phyloP scores from a whole-genome alignment of 2,113 vertebrate genomes.

The Diphyllodes magnificus region DNA sequence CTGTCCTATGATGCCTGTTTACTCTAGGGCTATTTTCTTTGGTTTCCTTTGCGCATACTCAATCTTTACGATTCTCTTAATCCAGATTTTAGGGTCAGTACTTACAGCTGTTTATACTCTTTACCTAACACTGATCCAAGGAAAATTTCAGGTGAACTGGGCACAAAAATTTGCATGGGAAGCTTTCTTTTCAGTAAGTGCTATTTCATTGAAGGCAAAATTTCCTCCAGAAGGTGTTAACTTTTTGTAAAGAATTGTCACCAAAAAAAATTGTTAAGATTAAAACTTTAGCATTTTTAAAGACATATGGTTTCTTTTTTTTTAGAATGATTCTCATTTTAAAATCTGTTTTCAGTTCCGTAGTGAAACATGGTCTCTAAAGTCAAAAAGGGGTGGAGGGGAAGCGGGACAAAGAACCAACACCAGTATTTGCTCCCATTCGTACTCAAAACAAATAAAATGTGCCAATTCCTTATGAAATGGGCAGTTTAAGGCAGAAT shows the following conservation, averaged over 20 bases:
- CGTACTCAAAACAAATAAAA: not conserved
- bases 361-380: not conserved
- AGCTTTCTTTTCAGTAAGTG: not conserved
- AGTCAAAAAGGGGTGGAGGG: not conserved
- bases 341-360: not conserved
- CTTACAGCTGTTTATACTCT: not conserved
- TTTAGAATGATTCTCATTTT: not conserved
- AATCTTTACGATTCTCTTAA: not conserved
- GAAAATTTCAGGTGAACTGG: not conserved
- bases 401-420: fast-evolving
- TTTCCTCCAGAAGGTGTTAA: not conserved
- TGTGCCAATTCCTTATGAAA: not conserved
- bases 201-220: not conserved
- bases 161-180: not conserved
- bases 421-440: not conserved
- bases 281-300: not conserved
- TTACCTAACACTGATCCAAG: not conserved
- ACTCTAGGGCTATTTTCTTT: not conserved
- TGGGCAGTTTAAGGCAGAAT: not conserved
- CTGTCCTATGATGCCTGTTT: not conserved
- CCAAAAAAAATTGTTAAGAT: not conserved
- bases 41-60: not conserved
- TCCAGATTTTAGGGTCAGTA: not conserved
- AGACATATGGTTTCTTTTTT: not conserved
- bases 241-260: not conserved